Percentiles rank a stretch among this genome's conserved stretches.
Conservation (phyloP, 2,888 invertebrate genomes). For the Lasiommata megera region DNA sequence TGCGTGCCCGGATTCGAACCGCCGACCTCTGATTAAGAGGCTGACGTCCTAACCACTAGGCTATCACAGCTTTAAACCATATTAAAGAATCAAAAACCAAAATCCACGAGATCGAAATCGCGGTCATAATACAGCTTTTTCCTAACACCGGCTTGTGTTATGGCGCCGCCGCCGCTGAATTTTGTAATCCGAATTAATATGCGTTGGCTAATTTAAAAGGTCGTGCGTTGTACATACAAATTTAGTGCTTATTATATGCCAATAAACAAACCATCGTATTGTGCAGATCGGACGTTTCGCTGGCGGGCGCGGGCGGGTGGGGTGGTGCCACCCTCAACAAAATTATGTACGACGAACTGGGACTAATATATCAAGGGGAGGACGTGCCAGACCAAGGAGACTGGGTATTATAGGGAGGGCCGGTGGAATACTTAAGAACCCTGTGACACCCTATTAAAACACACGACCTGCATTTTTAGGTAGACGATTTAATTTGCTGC, state of each 20-base stretch:
- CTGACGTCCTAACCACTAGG: too few species aligned
- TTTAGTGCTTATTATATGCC: conserved; percentile 56
- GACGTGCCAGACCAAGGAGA: conserved; percentile 81
- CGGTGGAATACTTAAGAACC: conserved; percentile 80
- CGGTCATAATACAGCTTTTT: background rate
- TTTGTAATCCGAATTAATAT: conserved; percentile 7
- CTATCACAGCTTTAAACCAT: too few species aligned
- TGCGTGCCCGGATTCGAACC: too few species aligned
- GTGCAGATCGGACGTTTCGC: conserved; percentile 64
- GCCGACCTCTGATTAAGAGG: too few species aligned
- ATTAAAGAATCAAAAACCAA: background rate
- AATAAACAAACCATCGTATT: conserved; percentile 79
- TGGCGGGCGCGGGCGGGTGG: conserved; percentile 57
- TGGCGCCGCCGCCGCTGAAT: background rate
- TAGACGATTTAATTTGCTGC: conserved; percentile 74
- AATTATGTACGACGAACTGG: conserved; percentile 82
- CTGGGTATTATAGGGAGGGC: conserved; percentile 78
- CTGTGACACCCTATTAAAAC: conserved; percentile 81
- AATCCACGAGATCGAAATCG: background rate
- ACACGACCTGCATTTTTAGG: conserved; percentile 78
- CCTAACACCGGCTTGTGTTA: background rate
- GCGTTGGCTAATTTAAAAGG: conserved; percentile 26
- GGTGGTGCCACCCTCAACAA: conserved; percentile 71
- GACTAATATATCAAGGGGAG: conserved; percentile 81
- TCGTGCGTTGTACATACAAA: conserved; percentile 23